Evolutionary conservation across 2,797 vertebrate species (phyloP).

Genomic region (Crocodylus rhombifer): DNA sequence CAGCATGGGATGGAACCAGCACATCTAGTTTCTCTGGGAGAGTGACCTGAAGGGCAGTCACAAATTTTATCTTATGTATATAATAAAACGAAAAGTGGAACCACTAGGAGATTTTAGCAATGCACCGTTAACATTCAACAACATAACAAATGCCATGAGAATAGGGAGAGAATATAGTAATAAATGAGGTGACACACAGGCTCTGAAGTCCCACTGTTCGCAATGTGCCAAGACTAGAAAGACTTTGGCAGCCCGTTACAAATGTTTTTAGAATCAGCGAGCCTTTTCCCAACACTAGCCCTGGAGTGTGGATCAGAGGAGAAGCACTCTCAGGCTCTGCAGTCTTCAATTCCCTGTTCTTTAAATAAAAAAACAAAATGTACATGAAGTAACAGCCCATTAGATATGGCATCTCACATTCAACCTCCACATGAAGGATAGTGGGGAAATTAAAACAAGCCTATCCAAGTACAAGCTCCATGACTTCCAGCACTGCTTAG

Average conservation of each 20-base stretch:
- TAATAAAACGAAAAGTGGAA: constrained; percentile 20
- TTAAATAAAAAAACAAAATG: constrained; percentile 20
- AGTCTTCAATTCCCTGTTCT: not conserved
- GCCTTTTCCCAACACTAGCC: not conserved
- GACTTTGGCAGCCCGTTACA: not conserved
- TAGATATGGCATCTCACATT: not conserved
- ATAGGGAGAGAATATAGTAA: constrained; percentile 43
- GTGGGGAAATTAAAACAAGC: too few species aligned
- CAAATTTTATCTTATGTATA: not conserved
- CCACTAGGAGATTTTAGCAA: constrained; percentile 35
- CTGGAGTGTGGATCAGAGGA: not conserved
- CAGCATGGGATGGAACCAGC: not conserved
- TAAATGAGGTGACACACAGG: constrained; percentile 42
- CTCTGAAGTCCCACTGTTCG: not conserved
- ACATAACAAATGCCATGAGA: constrained; percentile 23
- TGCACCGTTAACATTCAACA: constrained; percentile 2
- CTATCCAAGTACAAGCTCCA: too few species aligned
- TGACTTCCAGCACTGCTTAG: too few species aligned
- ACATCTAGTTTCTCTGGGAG: constrained; percentile 11
- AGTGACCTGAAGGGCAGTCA: not conserved
- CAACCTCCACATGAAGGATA: not conserved
- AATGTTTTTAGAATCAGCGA: not conserved
- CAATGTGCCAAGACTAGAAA: constrained; percentile 14
- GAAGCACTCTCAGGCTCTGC: not conserved
- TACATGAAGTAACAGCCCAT: not conserved